Percentiles rank a stretch among this genome's conserved stretches.
Conservation (phyloP, 2,113 vertebrate species). For the Onychorhynchus coronatus region DNA sequence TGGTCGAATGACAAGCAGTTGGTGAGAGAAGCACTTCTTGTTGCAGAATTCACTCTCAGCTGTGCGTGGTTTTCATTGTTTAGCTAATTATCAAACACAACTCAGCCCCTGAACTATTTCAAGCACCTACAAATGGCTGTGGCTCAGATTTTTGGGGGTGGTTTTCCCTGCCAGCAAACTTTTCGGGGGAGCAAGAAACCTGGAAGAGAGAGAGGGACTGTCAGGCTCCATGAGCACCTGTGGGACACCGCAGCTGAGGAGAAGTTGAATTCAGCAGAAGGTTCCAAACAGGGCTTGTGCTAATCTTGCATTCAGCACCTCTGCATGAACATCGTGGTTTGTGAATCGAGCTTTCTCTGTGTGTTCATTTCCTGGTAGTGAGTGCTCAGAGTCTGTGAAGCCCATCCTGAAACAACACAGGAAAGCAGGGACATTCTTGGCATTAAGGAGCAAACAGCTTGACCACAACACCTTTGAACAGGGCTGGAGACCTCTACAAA, state of each 20-base stretch:
- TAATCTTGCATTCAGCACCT: not conserved
- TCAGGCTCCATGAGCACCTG: not conserved
- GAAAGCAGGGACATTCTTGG: not conserved
- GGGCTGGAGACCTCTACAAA: not conserved
- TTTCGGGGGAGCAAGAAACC: not conserved
- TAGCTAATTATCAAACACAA: not conserved
- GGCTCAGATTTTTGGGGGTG: not conserved
- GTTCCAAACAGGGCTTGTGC: not conserved
- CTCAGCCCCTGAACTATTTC: not conserved
- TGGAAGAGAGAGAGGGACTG: not conserved
- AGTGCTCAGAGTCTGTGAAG: not conserved
- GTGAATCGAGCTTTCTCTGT: not conserved
- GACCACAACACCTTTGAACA: not conserved
- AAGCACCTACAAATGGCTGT: not conserved
- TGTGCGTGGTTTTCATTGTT: constrained; percentile 10
- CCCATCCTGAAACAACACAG: not conserved
- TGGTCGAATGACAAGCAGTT: not conserved
- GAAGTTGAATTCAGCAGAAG: not conserved
- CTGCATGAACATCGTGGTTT: not conserved
- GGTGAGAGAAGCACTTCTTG: not conserved
- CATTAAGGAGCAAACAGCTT: not conserved
- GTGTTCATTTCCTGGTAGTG: not conserved
- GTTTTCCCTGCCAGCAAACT: not conserved
- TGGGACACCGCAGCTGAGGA: not conserved
- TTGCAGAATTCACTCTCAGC: not conserved